Evolutionary conservation across 2,797 vertebrate species (phyloP), one percentile per base, ranked within the genome.

Genomic region (Sus cebifrons): DNA sequence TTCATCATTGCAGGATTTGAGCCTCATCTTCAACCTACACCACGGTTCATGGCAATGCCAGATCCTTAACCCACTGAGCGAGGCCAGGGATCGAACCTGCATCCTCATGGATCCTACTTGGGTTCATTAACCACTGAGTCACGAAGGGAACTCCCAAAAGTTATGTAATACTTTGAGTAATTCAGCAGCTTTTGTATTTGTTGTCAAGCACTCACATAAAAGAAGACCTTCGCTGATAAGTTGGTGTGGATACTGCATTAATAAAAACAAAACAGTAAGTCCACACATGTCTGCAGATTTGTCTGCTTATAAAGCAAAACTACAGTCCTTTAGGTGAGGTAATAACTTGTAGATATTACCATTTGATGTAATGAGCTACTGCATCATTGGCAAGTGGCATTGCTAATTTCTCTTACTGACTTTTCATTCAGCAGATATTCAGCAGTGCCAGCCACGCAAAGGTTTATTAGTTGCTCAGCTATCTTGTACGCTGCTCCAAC

Each of bases 161-260:
- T 86, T 75, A 83, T 40, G 78, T 87, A 70, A 62, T 54, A 70
- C 62, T 86, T 86, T 44, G n/a, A 95, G 60, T 89, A 88, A 83
- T 70, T 82, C 60, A 77, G n/a, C 29, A 75, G 62, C 44, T 21
- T 54, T 77, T 23, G 32, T 83, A 14, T 83, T 70, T 54, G 52
- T 95, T 88, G 77, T 54, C 85, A 95, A 84, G 62, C 64, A 56
- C 70, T 92, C 68, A 82, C n/a, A 56, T 88, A 67, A 85, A 91
- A 62, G 67, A 90, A 81, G 49, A 75, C 75, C 68, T 86, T 86
- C 2, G 4, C 12, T 92, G n/a, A 52, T 82, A 62, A 81, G n/a
- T 94, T 83, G 92, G 83, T 16, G 8, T 83, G 70, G 67, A 36
- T 84, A 87, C 32, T 75, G 62, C 14, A 79, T 56, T 81, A 73